Percentiles rank a stretch among this genome's conserved stretches.
Conservation (phyloP, 2,888 invertebrate genomes). For the Ganaspis brasiliensis region DNA sequence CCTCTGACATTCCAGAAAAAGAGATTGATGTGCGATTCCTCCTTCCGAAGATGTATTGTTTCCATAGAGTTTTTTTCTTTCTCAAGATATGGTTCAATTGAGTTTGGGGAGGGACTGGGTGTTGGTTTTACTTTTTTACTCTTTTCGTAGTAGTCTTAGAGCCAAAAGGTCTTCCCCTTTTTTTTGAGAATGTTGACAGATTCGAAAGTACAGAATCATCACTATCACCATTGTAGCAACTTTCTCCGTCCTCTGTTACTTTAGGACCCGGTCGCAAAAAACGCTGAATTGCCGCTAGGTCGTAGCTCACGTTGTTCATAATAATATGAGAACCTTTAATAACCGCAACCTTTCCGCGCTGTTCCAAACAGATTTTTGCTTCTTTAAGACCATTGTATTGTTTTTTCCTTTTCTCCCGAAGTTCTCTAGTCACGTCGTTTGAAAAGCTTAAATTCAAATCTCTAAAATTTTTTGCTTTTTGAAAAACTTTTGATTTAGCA, state of each 20-base stretch:
- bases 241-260: not conserved
- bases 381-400: not conserved
- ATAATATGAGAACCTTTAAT: not conserved
- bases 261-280: not conserved
- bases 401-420: not conserved
- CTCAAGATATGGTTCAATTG: too few species aligned
- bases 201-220: not conserved
- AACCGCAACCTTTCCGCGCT: not conserved
- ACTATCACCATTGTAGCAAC: slow-evolving; percentile 4
- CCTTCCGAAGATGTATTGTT: not conserved
- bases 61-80: not conserved
- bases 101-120: too few species aligned
- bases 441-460: not conserved
- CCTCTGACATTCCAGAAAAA: slow-evolving; percentile 19
- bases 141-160: not conserved
- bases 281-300: not conserved
- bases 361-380: not conserved
- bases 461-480: slow-evolving; percentile 12
- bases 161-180: not conserved
- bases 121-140: too few species aligned
- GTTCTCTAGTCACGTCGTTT: slow-evolving; percentile 13
- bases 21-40: not conserved
- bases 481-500: slow-evolving; percentile 2
- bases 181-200: not conserved
- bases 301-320: not conserved